A percentile compares a stretch with the other conserved stretches of the same genome.
Evolutionary conservation across 2,113 vertebrate genomes (phyloP).

Genomic region (Zosterops japonicus): DNA sequence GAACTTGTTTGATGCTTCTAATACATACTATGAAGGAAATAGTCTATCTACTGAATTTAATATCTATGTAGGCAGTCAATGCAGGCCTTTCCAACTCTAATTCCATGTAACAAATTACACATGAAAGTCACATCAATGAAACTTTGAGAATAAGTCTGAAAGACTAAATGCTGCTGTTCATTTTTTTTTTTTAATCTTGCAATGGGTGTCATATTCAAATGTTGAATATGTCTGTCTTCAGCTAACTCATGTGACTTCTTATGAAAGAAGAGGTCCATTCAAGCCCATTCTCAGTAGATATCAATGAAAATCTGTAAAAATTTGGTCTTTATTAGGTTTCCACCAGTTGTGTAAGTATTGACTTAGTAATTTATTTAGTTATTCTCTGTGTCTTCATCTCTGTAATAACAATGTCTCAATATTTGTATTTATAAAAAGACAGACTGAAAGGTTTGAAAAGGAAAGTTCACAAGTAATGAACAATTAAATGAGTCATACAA

Average conservation of each 20-base stretch:
- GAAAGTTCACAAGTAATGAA: constrained; percentile 65
- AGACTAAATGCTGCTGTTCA: not conserved
- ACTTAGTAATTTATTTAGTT: constrained; percentile 67
- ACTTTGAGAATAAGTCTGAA: not conserved
- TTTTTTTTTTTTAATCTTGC: not conserved
- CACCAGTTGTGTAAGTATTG: constrained; percentile 57
- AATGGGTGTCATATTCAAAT: not conserved
- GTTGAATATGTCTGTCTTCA: not conserved
- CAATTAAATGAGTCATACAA: constrained; percentile 75
- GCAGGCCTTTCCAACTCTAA: not conserved
- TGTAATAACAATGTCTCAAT: constrained; percentile 76
- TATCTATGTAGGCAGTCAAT: not conserved
- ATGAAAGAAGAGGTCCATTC: not conserved
- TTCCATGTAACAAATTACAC: not conserved
- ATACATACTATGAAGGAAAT: not conserved
- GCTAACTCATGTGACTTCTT: not conserved
- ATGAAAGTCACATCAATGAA: not conserved
- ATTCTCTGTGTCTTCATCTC: constrained; percentile 58
- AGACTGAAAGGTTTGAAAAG: constrained; percentile 68
- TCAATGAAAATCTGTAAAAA: not conserved
- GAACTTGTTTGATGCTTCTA: not conserved
- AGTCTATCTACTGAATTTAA: not conserved
- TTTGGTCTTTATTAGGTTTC: constrained; percentile 30
- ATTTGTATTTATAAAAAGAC: constrained; percentile 76
- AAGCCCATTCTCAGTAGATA: not conserved